Evolutionary conservation across 2,797 vertebrate species (phyloP).

Genomic region (Schizopygopsis pylzovi): DNA sequence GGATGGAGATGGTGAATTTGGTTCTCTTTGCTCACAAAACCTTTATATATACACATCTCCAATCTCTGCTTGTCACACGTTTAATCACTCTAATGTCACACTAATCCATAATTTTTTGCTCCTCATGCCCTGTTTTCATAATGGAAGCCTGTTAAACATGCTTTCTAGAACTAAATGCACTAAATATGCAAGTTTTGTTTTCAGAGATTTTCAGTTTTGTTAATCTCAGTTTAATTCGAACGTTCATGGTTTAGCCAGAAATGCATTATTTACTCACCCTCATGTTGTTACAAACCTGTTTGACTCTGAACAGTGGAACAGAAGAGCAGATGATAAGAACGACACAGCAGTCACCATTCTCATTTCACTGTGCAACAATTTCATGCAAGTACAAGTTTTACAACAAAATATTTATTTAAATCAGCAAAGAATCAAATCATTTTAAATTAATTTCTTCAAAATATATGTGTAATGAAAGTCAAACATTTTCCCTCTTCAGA

Average conservation of each 20-base stretch:
- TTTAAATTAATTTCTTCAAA: background rate
- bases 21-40: background rate
- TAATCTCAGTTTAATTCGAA: background rate
- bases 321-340: background rate
- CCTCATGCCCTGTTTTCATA: conserved; percentile 2
- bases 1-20: background rate
- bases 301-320: background rate
- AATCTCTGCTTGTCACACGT: background rate
- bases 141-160: conserved; percentile 1
- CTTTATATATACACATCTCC: conserved; percentile 20
- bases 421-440: too few relatives aligned
- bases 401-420: background rate
- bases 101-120: background rate
- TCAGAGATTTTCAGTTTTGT: background rate
- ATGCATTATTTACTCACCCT: background rate
- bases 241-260: background rate
- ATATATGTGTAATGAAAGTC: background rate
- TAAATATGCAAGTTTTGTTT: background rate
- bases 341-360: background rate
- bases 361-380: background rate
- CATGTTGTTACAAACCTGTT: background rate
- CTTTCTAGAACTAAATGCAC: background rate
- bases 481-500: background rate
- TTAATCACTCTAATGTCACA: background rate
- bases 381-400: background rate